Conservation (phyloP, 1,140 invertebrate genomes). For the Scaptomyza hsui region DNA sequence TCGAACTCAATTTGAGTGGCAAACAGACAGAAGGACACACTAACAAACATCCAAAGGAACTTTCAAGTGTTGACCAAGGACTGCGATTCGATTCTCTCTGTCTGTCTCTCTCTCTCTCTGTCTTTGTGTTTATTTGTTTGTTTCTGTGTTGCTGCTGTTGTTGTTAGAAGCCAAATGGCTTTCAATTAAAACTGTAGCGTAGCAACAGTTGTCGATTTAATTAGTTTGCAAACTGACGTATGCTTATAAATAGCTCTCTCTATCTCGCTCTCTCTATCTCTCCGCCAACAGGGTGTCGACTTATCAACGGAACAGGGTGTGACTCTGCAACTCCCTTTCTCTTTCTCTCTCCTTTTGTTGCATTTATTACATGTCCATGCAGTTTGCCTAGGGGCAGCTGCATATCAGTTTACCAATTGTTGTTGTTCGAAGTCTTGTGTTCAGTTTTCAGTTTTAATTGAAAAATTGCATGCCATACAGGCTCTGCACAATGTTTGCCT, state of each 20-base stretch:
- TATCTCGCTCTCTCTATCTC: too few species aligned
- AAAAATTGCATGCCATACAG: background rate
- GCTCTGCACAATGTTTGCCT: too few species aligned
- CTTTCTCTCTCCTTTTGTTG: too few species aligned
- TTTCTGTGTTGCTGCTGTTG: conserved; percentile 44
- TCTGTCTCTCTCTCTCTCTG: too few species aligned
- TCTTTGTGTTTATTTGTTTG: conserved; percentile 20
- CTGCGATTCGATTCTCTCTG: conserved; percentile 1
- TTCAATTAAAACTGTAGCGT: conserved; percentile 76
- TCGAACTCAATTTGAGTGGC: conserved; percentile 59
- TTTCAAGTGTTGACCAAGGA: conserved; percentile 9
- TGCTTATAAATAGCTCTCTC: conserved; percentile 5
- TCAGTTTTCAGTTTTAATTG: background rate
- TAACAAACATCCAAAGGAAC: conserved; percentile 16
- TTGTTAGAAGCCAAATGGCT: conserved; percentile 70
- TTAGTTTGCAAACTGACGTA: conserved; percentile 66
- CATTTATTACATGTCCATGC: background rate
- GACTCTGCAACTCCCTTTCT: background rate
- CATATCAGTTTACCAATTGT: background rate
- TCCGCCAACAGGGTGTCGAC: conserved; percentile 9
- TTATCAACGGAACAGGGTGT: conserved; percentile 5
- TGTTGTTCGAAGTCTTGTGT: background rate
- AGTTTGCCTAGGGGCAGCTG: background rate
- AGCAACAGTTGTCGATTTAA: conserved; percentile 69
- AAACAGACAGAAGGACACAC: conserved; percentile 34